A percentile compares a stretch with the other conserved stretches of the same genome.
Conservation (phyloP, 2,113 vertebrate genomes). For the Conger conger region DNA sequence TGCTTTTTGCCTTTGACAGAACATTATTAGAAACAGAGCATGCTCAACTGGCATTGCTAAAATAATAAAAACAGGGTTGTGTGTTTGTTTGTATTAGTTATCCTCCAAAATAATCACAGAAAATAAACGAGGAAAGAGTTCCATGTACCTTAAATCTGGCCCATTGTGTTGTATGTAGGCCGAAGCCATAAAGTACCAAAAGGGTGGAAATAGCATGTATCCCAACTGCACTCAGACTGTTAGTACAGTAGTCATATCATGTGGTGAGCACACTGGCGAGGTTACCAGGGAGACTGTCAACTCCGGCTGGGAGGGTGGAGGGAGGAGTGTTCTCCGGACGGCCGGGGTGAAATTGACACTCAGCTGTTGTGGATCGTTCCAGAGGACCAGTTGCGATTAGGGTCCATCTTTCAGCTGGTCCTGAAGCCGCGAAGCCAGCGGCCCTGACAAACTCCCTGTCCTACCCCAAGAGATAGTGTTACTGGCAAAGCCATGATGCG, state of each 20-base stretch:
- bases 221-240: neutral
- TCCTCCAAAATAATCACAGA: no score
- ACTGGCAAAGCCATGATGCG: conserved; percentile 68
- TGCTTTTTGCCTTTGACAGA: no score
- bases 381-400: conserved; percentile 57
- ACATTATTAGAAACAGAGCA: no score
- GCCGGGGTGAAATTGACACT: conserved; percentile 52
- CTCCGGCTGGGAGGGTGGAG: conserved; percentile 45
- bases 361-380: conserved; percentile 61
- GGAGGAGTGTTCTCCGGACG: conserved; percentile 29
- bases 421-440: conserved; percentile 11
- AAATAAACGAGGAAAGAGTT: no score
- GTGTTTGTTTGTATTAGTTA: no score
- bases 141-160: no score
- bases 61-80: no score
- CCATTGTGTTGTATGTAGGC: no score
- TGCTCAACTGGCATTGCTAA: no score
- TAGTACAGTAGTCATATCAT: conserved; percentile 58
- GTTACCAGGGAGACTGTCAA: neutral
- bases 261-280: conserved; percentile 48
- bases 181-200: conserved; percentile 46
- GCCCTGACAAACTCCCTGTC: conserved; percentile 57
- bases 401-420: conserved; percentile 47
- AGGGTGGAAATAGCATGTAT: conserved; percentile 37
- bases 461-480: conserved; percentile 54